Percentiles rank a stretch among this genome's conserved stretches.
Conservation (phyloP, 2,797 vertebrate genomes). For the Esox masquinongy region DNA sequence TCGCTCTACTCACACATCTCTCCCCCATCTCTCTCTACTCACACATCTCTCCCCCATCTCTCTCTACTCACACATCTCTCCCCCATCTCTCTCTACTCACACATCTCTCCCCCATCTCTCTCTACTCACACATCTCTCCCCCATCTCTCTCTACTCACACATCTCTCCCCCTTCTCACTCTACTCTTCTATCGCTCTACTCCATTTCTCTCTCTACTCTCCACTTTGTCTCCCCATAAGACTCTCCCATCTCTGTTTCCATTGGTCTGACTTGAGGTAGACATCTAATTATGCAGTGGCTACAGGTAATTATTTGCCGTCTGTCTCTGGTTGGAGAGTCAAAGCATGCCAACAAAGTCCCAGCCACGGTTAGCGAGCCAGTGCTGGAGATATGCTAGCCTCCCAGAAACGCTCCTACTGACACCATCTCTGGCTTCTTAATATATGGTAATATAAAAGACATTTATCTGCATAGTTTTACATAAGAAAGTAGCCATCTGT, state of each 20-base stretch:
- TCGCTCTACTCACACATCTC: too few relatives aligned
- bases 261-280: not conserved
- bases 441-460: conserved; percentile 68
- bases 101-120: too few relatives aligned
- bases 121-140: too few relatives aligned
- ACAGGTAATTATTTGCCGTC: conserved; percentile 9
- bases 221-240: too few relatives aligned
- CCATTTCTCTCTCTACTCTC: not conserved
- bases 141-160: not conserved
- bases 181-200: not conserved
- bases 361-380: not conserved
- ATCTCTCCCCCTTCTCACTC: not conserved
- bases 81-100: too few relatives aligned
- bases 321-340: conserved; percentile 6
- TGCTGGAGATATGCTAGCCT: not conserved
- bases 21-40: too few relatives aligned
- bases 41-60: too few relatives aligned
- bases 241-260: not conserved
- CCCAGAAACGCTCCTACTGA: conserved; percentile 31
- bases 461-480: conserved; percentile 69
- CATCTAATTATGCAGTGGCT: not conserved
- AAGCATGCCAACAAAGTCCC: conserved; percentile 19
- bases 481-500: conserved; percentile 61
- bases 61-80: too few relatives aligned
- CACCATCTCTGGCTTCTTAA: conserved; percentile 53